phyloP scores from a whole-genome alignment of 2,888 invertebrate species.

The Stenodema calcarata region DNA sequence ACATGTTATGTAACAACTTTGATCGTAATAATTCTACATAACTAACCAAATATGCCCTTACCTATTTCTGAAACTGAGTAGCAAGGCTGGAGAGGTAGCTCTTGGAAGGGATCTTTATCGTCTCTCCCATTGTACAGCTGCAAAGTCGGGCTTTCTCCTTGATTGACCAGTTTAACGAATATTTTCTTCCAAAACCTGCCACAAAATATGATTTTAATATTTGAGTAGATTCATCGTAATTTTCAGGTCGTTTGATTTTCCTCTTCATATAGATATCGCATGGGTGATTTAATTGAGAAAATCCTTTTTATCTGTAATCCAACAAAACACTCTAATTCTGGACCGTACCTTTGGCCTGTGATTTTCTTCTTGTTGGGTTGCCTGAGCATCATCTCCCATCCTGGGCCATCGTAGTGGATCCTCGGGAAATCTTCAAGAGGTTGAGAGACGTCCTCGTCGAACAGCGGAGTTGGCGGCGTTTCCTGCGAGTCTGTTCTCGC shows the following conservation, averaged over 20 bases:
- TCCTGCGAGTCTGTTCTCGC: constrained; percentile 69
- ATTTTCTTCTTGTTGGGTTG: constrained; percentile 97
- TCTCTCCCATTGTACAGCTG: constrained; percentile 82
- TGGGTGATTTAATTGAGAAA: background rate
- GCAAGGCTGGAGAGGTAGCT: constrained; percentile 90
- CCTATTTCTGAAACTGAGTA: constrained; percentile 91
- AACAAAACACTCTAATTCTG: too few relatives aligned
- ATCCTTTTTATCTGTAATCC: too few relatives aligned
- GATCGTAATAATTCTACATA: too few relatives aligned
- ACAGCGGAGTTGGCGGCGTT: constrained; percentile 90
- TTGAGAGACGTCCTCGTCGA: constrained; percentile 90
- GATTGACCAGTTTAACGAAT: constrained; percentile 79
- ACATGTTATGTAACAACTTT: too few relatives aligned
- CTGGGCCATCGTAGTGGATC: constrained; percentile 76
- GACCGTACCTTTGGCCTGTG: constrained; percentile 76
- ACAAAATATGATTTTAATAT: constrained; percentile 11
- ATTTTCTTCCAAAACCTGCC: constrained; percentile 95
- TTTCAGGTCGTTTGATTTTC: too few relatives aligned
- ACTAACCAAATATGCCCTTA: constrained; percentile 50
- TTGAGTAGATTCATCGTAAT: too few relatives aligned
- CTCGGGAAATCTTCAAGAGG: constrained; percentile 92
- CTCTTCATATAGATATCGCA: too few relatives aligned
- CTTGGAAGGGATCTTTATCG: constrained; percentile 93
- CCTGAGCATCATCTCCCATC: constrained; percentile 95
- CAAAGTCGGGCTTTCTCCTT: constrained; percentile 83